These are phyloP conservation scores for Clanis bilineata DNA, from an alignment of 2,888 invertebrate genomes.

Conservation along the genomic window DNA sequence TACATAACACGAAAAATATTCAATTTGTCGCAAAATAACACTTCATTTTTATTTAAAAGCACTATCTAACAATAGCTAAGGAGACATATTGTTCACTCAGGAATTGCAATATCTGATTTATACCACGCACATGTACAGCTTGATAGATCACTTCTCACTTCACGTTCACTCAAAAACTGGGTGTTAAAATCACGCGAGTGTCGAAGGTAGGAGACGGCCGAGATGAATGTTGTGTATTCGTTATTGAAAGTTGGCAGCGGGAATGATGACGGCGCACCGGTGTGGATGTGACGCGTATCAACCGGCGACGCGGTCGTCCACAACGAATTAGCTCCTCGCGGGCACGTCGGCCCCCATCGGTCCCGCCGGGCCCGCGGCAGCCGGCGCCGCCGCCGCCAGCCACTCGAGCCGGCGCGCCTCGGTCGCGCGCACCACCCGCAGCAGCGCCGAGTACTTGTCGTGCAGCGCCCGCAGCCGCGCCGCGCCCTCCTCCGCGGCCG, in stretches of 20 bases:
- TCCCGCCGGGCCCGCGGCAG: conserved; percentile 74
- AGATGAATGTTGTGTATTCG: neutral
- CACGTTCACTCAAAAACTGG: neutral
- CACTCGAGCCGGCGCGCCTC: conserved; percentile 81
- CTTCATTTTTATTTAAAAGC: conserved; percentile 21
- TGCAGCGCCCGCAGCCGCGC: conserved; percentile 81
- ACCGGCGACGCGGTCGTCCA: conserved; percentile 34
- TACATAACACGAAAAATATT: neutral
- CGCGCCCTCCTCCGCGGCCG: conserved; percentile 83
- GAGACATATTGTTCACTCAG: neutral
- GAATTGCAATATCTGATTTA: neutral
- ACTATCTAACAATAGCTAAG: neutral
- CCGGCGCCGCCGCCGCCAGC: conserved; percentile 51
- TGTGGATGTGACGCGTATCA: conserved; percentile 79
- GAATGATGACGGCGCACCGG: conserved; percentile 35
- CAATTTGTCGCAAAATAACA: neutral
- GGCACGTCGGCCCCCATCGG: conserved; percentile 9
- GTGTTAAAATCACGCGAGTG: neutral
- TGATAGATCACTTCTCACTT: neutral
- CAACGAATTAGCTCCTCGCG: conserved; percentile 21
- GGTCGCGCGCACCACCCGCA: conserved; percentile 79
- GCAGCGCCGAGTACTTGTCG: conserved; percentile 83
- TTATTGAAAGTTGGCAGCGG: conserved; percentile 19
- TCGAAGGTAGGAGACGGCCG: neutral
- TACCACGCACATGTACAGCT: neutral